Percentiles rank a stretch among this genome's conserved stretches.
Evolutionary conservation across 2,797 vertebrate species (phyloP).

Genomic region (Melanotaenia maccullochi): DNA sequence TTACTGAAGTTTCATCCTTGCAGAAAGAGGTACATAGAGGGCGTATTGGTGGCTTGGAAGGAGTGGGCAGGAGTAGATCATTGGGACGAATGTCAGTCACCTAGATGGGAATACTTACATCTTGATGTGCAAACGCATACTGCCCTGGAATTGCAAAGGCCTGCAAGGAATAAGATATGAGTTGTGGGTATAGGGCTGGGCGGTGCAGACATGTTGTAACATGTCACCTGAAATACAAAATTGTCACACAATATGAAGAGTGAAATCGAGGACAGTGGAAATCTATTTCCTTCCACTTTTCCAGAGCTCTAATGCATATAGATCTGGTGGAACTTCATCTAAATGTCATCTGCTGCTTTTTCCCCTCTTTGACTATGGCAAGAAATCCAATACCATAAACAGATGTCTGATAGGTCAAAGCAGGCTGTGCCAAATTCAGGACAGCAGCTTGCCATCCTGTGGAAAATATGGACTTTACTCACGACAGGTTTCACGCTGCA

Average conservation of each 20-base stretch:
- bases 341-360: slow-evolving; percentile 75
- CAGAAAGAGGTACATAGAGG: slow-evolving; percentile 69
- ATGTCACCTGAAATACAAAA: slow-evolving; percentile 36
- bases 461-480: slow-evolving; percentile 49
- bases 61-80: slow-evolving; percentile 77
- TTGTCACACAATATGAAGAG: slow-evolving; percentile 16
- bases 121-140: slow-evolving; percentile 93
- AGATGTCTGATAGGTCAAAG: slow-evolving; percentile 74
- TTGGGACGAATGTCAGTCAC: slow-evolving; percentile 59
- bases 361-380: slow-evolving; percentile 48
- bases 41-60: slow-evolving; percentile 61
- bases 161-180: slow-evolving; percentile 67
- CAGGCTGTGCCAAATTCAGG: slow-evolving; percentile 62
- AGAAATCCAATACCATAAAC: slow-evolving; percentile 75
- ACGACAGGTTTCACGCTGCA: slow-evolving; percentile 38
- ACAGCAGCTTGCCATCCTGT: slow-evolving; percentile 39
- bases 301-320: slow-evolving; percentile 61
- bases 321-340: slow-evolving; percentile 72
- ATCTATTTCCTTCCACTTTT: slow-evolving; percentile 54
- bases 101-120: slow-evolving; percentile 87
- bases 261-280: slow-evolving; percentile 34
- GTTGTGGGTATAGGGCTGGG: slow-evolving; percentile 9
- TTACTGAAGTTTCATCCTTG: slow-evolving; percentile 63
- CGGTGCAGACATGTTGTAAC: slow-evolving; percentile 27
- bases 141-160: slow-evolving; percentile 93